Conservation (phyloP, 2,888 invertebrate species). For the Drosophila prolongata region DNA sequence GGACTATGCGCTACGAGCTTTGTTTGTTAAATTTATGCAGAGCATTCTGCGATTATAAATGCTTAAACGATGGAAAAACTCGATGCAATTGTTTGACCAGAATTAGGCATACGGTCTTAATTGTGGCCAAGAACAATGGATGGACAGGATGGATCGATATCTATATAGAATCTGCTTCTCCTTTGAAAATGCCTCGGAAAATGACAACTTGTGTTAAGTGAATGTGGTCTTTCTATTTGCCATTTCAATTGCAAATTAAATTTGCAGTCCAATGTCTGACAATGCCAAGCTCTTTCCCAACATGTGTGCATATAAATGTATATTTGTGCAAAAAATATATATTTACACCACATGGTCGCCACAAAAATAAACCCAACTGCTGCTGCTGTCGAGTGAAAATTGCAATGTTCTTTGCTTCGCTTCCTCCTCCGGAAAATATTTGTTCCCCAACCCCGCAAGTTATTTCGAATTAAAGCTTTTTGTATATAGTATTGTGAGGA, state of each 20-base stretch:
- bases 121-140: constrained; percentile 36
- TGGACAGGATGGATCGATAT: constrained; percentile 21
- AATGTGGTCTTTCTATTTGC: constrained; percentile 47
- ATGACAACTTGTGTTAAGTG: constrained; percentile 46
- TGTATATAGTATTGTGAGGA: constrained; percentile 3
- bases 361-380: constrained; percentile 62
- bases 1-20: constrained; percentile 17
- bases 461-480: constrained; percentile 70
- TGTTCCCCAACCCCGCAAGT: constrained; percentile 15
- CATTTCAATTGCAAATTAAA: constrained; percentile 74
- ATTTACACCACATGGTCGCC: constrained; percentile 52
- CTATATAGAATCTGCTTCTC: neutral
- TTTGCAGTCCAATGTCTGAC: constrained; percentile 53
- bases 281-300: constrained; percentile 14
- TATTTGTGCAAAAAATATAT: constrained; percentile 11
- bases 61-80: constrained; percentile 33
- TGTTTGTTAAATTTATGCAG: constrained; percentile 43
- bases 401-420: constrained; percentile 36
- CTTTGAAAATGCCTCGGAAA: neutral
- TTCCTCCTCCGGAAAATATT: neutral
- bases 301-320: constrained; percentile 20
- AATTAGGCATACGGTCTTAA: constrained; percentile 47
- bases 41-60: constrained; percentile 47
- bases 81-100: constrained; percentile 18
- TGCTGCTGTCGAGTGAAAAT: constrained; percentile 41